Conservation (phyloP, 2,113 vertebrate species). For the Tetraodon nigroviridis region DNA sequence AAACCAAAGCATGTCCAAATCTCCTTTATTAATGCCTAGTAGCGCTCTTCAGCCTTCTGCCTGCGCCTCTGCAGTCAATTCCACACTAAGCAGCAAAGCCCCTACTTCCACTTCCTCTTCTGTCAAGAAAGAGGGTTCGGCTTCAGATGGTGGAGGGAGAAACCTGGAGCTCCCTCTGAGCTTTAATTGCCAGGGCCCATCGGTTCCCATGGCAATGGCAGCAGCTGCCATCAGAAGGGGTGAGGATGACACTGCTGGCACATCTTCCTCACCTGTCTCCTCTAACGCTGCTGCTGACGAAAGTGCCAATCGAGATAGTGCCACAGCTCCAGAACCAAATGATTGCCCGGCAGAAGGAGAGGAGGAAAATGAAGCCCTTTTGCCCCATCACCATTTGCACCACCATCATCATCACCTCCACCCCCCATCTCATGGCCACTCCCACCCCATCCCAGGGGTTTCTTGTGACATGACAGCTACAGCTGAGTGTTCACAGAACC, state of each 20-base stretch:
- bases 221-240: conserved; percentile 83
- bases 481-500: conserved; percentile 92
- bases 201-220: conserved; percentile 73
- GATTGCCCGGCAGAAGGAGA: conserved; percentile 90
- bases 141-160: conserved; percentile 86
- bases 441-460: conserved; percentile 81
- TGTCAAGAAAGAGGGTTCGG: conserved; percentile 83
- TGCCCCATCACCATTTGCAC: conserved; percentile 77
- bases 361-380: conserved; percentile 82
- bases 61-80: conserved; percentile 78
- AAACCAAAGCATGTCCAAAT: conserved; percentile 99
- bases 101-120: conserved; percentile 90
- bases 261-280: conserved; percentile 72
- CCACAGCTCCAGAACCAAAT: conserved; percentile 99
- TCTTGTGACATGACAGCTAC: conserved; percentile 86
- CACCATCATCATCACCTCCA: conserved; percentile 77
- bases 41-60: conserved; percentile 92
- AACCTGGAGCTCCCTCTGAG: conserved; percentile 85
- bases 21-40: conserved; percentile 99
- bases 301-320: conserved; percentile 99
- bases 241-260: conserved; percentile 80
- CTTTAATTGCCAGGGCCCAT: conserved; percentile 96
- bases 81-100: conserved; percentile 80
- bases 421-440: conserved; percentile 68
- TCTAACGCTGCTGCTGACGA: conserved; percentile 81